Evolutionary conservation across 1,140 invertebrate genomes (phyloP), one percentile per base, ranked within the genome.

Genomic region (Coboldia fuscipes): DNA sequence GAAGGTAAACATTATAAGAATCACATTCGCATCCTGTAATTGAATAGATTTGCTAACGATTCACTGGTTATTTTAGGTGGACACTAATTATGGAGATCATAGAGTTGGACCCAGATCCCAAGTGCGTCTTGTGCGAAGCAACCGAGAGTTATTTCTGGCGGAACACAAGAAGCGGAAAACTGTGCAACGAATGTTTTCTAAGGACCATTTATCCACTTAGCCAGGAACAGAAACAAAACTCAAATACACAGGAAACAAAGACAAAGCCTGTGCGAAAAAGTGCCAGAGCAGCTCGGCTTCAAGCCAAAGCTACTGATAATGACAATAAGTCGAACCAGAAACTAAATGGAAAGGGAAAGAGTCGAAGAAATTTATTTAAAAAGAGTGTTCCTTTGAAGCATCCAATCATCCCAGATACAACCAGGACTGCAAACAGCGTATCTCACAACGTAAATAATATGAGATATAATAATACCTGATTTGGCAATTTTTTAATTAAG

Each of bases 361-460:
- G 75, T 21, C 63, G 82, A 9, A 57, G 83, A 41, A 66, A 72
- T 17, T 68, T 86, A 31, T 84, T 84, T 45, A 86, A 86, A 49
- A 75, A 77, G 47, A 70, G n/a, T n/a, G n/a, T 66, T 43, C 77
- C 79, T 6, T 60, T 79, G 12, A 85, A 85, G 57, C 76, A 80
- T 3, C 81, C 81, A 12, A 63, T 67, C 4, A 65, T 81, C 15
- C 76, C 81, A 21, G 71, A 81, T 1, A 82, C 78, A 28, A 70
- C 81, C 3, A 66, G 82, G 2, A 83, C 80, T 5, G 76, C 73
- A 41, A 70, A 82, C 37, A 77, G 68, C 46, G 63, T 89, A 7
- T 89, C 82, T 58, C 76, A 78, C 56, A 80, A 84, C 59, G 76
- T 77, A 53, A 45, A 43, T 45, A 23, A 28, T 30, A 21, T 15